Percentiles rank a stretch among this genome's conserved stretches.
These are phyloP conservation scores for Nephotettix cincticeps DNA, from an alignment of 1,140 invertebrate genomes.

Conservation along the genomic window DNA sequence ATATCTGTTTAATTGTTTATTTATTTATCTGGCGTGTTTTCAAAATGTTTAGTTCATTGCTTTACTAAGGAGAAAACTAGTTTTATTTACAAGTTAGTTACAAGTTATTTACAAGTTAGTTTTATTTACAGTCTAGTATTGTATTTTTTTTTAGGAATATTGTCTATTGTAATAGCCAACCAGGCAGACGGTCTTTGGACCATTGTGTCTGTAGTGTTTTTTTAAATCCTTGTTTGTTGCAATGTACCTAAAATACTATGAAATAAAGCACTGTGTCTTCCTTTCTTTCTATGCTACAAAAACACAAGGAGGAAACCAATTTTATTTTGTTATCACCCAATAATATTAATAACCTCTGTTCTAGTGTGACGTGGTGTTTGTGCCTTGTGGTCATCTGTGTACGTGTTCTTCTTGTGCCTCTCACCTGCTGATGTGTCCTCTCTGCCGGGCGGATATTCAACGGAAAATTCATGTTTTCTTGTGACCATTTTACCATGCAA, in stretches of 20 bases:
- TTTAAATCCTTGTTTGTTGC: too few relatives aligned
- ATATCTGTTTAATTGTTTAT: too few relatives aligned
- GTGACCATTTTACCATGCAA: too few relatives aligned
- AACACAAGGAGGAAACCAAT: background rate
- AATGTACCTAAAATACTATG: too few relatives aligned
- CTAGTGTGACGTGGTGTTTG: conserved; percentile 73
- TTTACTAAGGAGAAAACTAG: too few relatives aligned
- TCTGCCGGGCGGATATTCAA: conserved; percentile 59
- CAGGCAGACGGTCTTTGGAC: too few relatives aligned
- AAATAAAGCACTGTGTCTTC: background rate
- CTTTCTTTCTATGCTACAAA: background rate
- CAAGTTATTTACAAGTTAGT: background rate
- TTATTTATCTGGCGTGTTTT: too few relatives aligned
- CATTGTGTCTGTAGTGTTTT: too few relatives aligned
- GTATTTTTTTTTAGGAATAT: background rate
- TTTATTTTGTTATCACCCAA: background rate
- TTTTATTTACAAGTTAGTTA: too few relatives aligned
- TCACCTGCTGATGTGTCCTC: conserved; percentile 65
- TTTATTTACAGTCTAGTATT: background rate
- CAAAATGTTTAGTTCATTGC: too few relatives aligned
- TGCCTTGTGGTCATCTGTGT: conserved; percentile 84
- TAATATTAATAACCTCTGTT: conserved; percentile 43
- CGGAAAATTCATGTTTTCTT: conserved; percentile 25
- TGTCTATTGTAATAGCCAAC: background rate
- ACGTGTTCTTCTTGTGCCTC: conserved; percentile 68